Conservation (phyloP, 2,113 vertebrate genomes). For the Eira barbara region DNA sequence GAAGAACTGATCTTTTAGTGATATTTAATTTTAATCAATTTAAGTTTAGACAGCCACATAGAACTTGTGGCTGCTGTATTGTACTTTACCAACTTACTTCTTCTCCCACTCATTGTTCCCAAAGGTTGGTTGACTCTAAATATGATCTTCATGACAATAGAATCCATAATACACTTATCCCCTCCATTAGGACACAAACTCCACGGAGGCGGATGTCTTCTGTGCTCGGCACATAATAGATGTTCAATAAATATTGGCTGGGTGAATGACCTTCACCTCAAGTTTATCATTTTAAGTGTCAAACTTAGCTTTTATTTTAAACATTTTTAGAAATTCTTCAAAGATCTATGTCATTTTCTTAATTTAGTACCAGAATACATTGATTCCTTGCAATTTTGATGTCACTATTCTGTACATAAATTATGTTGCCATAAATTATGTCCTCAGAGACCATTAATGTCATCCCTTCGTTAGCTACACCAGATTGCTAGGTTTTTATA, state of each 20-base stretch:
- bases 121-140: not conserved
- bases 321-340: conserved; percentile 31
- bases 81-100: not conserved
- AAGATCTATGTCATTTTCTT: not conserved
- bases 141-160: not conserved
- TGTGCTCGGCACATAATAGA: not conserved
- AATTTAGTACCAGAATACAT: conserved; percentile 27
- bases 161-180: not conserved
- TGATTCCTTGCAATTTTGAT: not conserved
- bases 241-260: not conserved
- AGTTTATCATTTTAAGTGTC: conserved; percentile 16
- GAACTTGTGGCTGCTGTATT: not conserved
- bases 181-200: not conserved
- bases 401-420: conserved; percentile 33
- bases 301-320: not conserved
- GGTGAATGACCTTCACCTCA: not conserved
- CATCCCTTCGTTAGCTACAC: conserved; percentile 19
- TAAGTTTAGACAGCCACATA: not conserved
- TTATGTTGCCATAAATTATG: conserved; percentile 35
- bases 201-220: not conserved
- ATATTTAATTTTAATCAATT: not conserved
- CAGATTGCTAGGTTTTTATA: conserved; percentile 14
- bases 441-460: conserved; percentile 49
- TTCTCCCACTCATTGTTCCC: not conserved
- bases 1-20: not conserved